phyloP scores from a whole-genome alignment of 2,113 vertebrate genomes.

The Sakesphorus luctuosus region DNA sequence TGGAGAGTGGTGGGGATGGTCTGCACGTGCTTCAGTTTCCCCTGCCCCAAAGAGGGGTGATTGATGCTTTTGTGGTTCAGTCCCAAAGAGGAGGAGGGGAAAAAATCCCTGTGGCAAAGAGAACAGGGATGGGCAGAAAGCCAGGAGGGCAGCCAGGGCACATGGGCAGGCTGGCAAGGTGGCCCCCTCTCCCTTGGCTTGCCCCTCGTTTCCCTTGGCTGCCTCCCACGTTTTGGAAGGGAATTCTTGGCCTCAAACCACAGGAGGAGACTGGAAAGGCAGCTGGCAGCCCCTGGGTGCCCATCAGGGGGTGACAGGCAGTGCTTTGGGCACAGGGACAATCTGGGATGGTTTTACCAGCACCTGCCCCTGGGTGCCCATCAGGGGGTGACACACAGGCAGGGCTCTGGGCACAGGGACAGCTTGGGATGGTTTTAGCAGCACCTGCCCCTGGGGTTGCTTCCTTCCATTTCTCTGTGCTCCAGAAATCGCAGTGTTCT shows the following conservation, averaged over 20 bases:
- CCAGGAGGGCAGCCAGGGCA: background rate
- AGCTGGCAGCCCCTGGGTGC: background rate
- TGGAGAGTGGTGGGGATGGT: background rate
- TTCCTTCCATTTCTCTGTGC: background rate
- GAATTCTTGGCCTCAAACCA: background rate
- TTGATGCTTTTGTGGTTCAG: background rate
- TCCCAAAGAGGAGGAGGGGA: no score
- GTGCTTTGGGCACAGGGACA: background rate
- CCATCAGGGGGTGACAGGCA: background rate
- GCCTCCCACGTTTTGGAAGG: background rate
- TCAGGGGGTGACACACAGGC: background rate
- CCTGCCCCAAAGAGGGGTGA: background rate
- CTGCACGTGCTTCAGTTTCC: background rate
- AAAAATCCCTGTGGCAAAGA: rapidly evolving
- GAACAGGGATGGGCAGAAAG: background rate
- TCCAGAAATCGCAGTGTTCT: background rate
- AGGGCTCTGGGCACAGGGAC: background rate
- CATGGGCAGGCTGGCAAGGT: background rate
- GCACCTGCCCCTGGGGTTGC: background rate
- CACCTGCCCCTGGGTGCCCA: background rate
- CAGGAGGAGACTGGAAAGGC: background rate
- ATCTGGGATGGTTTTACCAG: background rate
- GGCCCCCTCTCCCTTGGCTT: background rate
- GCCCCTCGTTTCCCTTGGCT: background rate
- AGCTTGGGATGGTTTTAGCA: background rate